A percentile compares a stretch with the other conserved stretches of the same genome.
Evolutionary conservation across 2,113 vertebrate species (phyloP).

Genomic region (Amphiprion ocellaris): DNA sequence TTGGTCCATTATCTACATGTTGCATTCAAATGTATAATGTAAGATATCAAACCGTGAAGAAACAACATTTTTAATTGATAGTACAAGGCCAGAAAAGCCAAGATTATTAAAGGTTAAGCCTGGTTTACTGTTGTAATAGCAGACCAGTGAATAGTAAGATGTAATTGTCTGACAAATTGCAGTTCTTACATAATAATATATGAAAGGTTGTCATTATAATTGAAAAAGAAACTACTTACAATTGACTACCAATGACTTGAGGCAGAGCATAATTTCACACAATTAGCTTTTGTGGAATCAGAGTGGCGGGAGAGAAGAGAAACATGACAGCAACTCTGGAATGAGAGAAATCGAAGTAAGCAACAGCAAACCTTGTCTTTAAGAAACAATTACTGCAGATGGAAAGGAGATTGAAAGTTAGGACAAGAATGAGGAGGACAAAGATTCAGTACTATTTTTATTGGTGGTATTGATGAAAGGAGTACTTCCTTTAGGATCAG

Average conservation of each 20-base stretch:
- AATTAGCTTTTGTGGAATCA: slow-evolving; percentile 73
- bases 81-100: slow-evolving; percentile 8
- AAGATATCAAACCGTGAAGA: slow-evolving; percentile 8
- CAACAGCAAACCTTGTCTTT: slow-evolving; percentile 47
- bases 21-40: background rate
- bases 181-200: slow-evolving; percentile 43
- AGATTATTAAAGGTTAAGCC: slow-evolving; percentile 29
- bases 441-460: slow-evolving; percentile 27
- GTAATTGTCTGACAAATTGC: slow-evolving; percentile 61
- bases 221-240: slow-evolving; percentile 68
- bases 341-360: slow-evolving; percentile 67
- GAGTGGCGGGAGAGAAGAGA: slow-evolving; percentile 52
- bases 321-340: slow-evolving; percentile 57
- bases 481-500: slow-evolving; percentile 22
- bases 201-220: slow-evolving; percentile 61
- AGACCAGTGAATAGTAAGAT: slow-evolving; percentile 36
- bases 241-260: slow-evolving; percentile 63
- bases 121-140: slow-evolving; percentile 40
- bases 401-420: slow-evolving; percentile 41
- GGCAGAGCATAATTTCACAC: slow-evolving; percentile 75
- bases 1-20: no score
- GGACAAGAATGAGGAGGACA: slow-evolving; percentile 25
- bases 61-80: slow-evolving; percentile 3
- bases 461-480: slow-evolving; percentile 32
- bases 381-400: slow-evolving; percentile 26